Evolutionary conservation across 1,140 invertebrate species (phyloP), one percentile per base, ranked within the genome.

Genomic region (Ceratosolen solmsi): DNA sequence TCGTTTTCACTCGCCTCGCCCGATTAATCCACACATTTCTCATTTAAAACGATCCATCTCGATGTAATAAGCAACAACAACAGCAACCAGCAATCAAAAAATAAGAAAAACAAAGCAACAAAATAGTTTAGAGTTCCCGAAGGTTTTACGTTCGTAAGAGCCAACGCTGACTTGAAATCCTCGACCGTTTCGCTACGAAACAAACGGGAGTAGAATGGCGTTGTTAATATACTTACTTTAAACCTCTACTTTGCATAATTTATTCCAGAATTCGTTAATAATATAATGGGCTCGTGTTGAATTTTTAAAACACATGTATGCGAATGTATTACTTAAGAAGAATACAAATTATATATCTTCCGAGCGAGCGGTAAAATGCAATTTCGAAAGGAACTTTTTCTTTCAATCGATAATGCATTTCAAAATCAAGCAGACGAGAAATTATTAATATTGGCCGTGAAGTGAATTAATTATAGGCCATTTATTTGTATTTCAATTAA

Each of bases 401-500:
- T 54, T 36, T 56, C 46, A 33, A 72, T 72, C 41, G 30, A 72
- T 72, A 51, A 72, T 33, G n/a, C 11, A 49, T 68, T 68, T 36
- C 33, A 11, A 68, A 68, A 68, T 68, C 15, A 5, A 22, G 17
- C 60, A 36, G n/a, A 1, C 8, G 22, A 46, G 41, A 51, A 72
- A 20, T 51, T 17, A 51, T 72, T 30, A 51, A 51, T 22, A 30
- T 72, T 27, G 22, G 41, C 27, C 27, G 15, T 22, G 51, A 58
- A 49, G 27, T n/a, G 51, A 22, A 74, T 74, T 74, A 74, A 74
- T 74, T 74, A 56, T 30, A n/a, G 36, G 27, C 30, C 20, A 63
- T 76, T 63, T 46, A 2, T 30, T 63, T 63, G 74, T 76, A 41
- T 76, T 76, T 76, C 38, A 41, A 76, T 60, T 76, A 51, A 20